These are phyloP conservation scores for Temnothorax longispinosus DNA, from an alignment of 1,140 invertebrate species.

Conservation along the genomic window DNA sequence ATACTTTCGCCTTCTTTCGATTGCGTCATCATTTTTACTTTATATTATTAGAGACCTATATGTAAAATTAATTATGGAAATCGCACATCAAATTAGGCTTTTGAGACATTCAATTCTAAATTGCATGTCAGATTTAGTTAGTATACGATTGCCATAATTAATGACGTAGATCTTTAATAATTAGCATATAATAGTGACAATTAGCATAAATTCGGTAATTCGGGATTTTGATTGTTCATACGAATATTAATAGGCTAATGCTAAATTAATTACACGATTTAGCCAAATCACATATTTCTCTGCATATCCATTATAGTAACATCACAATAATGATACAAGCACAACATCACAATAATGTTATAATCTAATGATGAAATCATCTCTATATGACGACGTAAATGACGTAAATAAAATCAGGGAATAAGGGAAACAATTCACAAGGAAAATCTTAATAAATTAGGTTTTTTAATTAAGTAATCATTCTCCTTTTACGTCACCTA, in stretches of 20 bases:
- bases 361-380: not conserved
- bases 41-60: not conserved
- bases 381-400: not conserved
- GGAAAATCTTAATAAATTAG: not conserved
- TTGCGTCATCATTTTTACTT: not conserved
- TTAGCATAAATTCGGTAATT: conserved; percentile 20
- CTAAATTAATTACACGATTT: conserved; percentile 4
- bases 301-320: not conserved
- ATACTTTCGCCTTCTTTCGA: not conserved
- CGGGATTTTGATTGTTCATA: conserved; percentile 21
- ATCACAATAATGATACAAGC: not conserved
- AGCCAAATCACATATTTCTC: not conserved
- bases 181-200: not conserved
- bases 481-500: not conserved
- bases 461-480: not conserved
- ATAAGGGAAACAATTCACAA: not conserved
- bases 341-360: not conserved
- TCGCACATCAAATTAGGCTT: not conserved
- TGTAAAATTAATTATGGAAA: not conserved
- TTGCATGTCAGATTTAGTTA: not conserved
- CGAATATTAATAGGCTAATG: conserved; percentile 17
- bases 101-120: not conserved
- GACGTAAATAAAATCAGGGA: not conserved
- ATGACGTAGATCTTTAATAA: conserved; percentile 3
- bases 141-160: not conserved